Percentiles rank a stretch among this genome's conserved stretches.
phyloP scores from a whole-genome alignment of 1,140 invertebrate species.

The Macrocentrus cingulum region DNA sequence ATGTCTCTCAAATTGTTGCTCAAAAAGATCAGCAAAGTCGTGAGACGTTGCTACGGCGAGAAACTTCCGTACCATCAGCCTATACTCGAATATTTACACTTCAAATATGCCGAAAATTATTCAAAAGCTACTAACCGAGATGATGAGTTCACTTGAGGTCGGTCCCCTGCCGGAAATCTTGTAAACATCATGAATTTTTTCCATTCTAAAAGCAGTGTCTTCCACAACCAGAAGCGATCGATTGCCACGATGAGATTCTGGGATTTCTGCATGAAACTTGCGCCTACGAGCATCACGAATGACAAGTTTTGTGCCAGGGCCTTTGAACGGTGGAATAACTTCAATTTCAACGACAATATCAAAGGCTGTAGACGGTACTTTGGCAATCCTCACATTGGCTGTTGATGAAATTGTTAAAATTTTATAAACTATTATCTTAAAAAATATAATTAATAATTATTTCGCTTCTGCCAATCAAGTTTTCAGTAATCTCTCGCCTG shows the following conservation, averaged over 20 bases:
- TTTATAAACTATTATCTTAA: no score
- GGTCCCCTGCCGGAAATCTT: slow-evolving; percentile 63
- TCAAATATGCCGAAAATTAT: not conserved
- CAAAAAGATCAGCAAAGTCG: no score
- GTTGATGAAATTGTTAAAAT: no score
- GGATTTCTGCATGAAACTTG: slow-evolving; percentile 38
- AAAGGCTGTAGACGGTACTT: slow-evolving; percentile 52
- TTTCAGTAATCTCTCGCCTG: slow-evolving; percentile 13
- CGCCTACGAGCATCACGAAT: slow-evolving; percentile 43
- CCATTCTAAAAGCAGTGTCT: slow-evolving; percentile 61
- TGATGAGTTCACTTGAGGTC: slow-evolving; percentile 59
- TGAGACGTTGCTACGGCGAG: no score
- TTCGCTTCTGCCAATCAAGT: slow-evolving; percentile 10
- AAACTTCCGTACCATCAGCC: no score
- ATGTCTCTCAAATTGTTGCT: no score
- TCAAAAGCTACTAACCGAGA: slow-evolving; percentile 57
- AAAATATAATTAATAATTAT: no score
- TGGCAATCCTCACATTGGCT: slow-evolving; percentile 61
- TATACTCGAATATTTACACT: no score
- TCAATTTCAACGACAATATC: slow-evolving; percentile 52
- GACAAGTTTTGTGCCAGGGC: slow-evolving; percentile 40
- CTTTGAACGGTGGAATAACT: slow-evolving; percentile 30
- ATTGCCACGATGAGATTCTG: slow-evolving; percentile 35
- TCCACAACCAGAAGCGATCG: slow-evolving; percentile 50
- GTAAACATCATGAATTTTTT: slow-evolving; percentile 54